phyloP scores from a whole-genome alignment of 2,888 invertebrate genomes.

The Noctua janthe region DNA sequence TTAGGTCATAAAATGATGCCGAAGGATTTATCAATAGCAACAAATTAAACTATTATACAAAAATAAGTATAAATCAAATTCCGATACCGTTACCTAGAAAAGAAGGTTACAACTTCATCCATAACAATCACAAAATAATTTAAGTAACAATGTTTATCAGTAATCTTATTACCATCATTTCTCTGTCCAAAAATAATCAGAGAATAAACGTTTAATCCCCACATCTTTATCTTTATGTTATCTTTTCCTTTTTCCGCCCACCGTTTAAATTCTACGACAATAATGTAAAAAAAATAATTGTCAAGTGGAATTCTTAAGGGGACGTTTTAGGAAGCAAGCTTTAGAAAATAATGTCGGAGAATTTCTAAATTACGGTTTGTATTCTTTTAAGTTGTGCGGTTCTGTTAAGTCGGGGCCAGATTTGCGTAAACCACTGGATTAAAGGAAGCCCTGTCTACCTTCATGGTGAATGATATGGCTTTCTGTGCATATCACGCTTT shows the following conservation, averaged over 20 bases:
- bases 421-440: conserved; percentile 26
- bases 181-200: conserved; percentile 39
- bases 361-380: conserved; percentile 50
- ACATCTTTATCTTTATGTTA: conserved; percentile 57
- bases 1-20: background rate
- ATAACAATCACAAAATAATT: conserved; percentile 1
- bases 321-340: conserved; percentile 39
- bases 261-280: conserved; percentile 56
- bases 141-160: background rate
- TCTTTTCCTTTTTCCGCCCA: conserved; percentile 50
- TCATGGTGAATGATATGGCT: background rate
- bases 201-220: conserved; percentile 55
- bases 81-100: background rate
- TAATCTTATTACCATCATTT: background rate
- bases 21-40: background rate
- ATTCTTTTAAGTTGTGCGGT: conserved; percentile 31
- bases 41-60: background rate
- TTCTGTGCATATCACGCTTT: background rate
- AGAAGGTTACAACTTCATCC: background rate
- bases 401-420: conserved; percentile 1
- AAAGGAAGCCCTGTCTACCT: background rate
- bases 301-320: conserved; percentile 53
- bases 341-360: conserved; percentile 41
- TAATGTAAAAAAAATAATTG: conserved; percentile 63
- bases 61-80: background rate